Evolutionary conservation across 2,888 invertebrate genomes (phyloP).

Genomic region (Eugnorisma glareosa): DNA sequence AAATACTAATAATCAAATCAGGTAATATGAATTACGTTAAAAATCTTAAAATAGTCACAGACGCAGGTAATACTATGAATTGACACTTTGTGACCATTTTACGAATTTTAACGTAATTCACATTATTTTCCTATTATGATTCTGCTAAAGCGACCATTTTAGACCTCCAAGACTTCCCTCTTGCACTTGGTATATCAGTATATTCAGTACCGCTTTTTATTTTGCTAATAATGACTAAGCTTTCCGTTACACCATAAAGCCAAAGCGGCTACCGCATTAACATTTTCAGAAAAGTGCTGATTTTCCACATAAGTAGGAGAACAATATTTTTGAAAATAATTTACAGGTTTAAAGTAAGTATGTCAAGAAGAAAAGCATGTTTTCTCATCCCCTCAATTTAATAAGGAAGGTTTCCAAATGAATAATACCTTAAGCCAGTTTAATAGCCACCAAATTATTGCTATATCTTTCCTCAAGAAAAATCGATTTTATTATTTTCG

Average conservation of each 20-base stretch:
- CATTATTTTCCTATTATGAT: too few species aligned
- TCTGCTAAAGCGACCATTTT: too few species aligned
- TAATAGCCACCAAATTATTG: constrained; percentile 25
- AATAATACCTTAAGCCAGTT: background rate
- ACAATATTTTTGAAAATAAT: background rate
- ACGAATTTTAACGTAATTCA: too few species aligned
- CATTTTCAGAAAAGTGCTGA: background rate
- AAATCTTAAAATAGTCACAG: too few species aligned
- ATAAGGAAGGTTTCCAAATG: background rate
- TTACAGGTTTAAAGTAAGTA: background rate
- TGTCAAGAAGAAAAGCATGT: background rate
- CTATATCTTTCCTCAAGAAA: constrained; percentile 30
- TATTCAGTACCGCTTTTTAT: background rate
- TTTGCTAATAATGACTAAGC: background rate
- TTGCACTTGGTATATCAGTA: background rate
- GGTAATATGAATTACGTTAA: too few species aligned
- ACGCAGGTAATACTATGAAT: too few species aligned
- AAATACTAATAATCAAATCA: too few species aligned
- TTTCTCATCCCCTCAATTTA: background rate
- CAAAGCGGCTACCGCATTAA: background rate
- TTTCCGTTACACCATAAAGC: background rate
- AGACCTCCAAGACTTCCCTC: too few species aligned
- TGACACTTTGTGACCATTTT: too few species aligned
- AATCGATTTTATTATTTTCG: constrained; percentile 13
- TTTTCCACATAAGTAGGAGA: background rate